These are phyloP conservation scores for Drosophila picticornis DNA, from an alignment of 2,888 invertebrate genomes.

Conservation along the genomic window DNA sequence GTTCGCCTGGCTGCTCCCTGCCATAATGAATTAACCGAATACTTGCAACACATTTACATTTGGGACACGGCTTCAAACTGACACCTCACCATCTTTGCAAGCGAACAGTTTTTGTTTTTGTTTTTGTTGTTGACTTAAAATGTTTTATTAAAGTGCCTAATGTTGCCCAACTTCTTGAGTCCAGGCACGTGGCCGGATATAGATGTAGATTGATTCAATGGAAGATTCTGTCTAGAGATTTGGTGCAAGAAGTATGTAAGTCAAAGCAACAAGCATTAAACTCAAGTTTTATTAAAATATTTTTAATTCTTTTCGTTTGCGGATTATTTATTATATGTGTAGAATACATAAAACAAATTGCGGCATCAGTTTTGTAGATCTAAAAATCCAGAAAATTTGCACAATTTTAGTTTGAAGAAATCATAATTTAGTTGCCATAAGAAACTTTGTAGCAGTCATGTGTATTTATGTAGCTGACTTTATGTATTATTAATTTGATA, in stretches of 20 bases:
- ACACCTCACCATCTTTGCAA: slow-evolving; percentile 34
- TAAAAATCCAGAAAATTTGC: too few relatives aligned
- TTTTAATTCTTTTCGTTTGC: neutral
- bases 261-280: neutral
- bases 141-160: slow-evolving; percentile 17
- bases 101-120: slow-evolving; percentile 14
- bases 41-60: slow-evolving; percentile 58
- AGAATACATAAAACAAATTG: too few relatives aligned
- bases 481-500: too few relatives aligned
- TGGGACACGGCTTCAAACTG: slow-evolving; percentile 26
- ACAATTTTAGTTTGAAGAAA: too few relatives aligned
- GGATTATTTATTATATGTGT: too few relatives aligned
- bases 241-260: neutral
- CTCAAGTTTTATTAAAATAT: neutral
- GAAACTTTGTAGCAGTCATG: too few relatives aligned
- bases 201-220: neutral
- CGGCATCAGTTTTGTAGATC: too few relatives aligned
- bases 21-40: slow-evolving; percentile 75
- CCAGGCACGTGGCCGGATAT: slow-evolving; percentile 12
- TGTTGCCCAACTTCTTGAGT: neutral
- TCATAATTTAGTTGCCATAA: too few relatives aligned
- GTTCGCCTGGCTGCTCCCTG: slow-evolving; percentile 10
- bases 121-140: neutral
- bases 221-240: neutral
- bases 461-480: too few relatives aligned